phyloP scores from a whole-genome alignment of 2,797 vertebrate species.

The Tauraco hartlaubi region DNA sequence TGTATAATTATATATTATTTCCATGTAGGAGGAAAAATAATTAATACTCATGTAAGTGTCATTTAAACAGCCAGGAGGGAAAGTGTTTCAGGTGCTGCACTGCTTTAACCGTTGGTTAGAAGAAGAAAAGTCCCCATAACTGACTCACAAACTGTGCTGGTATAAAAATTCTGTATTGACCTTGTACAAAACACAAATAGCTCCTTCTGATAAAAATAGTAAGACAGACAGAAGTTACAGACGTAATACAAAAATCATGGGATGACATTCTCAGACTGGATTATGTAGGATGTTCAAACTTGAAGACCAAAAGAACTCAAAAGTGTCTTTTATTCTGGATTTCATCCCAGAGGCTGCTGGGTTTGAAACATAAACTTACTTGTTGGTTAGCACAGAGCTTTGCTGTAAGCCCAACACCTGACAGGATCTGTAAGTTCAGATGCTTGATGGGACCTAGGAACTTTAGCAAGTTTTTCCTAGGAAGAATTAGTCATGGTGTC shows the following conservation, averaged over 20 bases:
- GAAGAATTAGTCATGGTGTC: not conserved
- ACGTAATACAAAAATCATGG: not conserved
- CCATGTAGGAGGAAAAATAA: conserved; percentile 6
- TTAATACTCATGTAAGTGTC: not conserved
- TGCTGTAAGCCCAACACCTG: not conserved
- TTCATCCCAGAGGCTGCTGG: not conserved
- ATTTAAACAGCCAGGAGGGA: not conserved
- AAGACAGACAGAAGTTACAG: not conserved
- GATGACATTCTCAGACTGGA: not conserved
- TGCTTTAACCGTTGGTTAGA: not conserved
- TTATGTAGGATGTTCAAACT: not conserved
- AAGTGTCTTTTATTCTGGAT: not conserved
- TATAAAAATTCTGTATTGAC: not conserved
- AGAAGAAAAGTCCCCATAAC: not conserved
- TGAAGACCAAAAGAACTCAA: not conserved
- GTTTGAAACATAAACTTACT: not conserved
- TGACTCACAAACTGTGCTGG: not conserved
- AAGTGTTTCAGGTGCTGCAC: not conserved
- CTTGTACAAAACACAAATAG: not conserved
- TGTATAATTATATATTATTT: not conserved
- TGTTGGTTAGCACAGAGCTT: not conserved
- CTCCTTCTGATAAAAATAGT: not conserved
- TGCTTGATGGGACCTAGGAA: not conserved
- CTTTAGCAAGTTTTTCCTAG: not conserved
- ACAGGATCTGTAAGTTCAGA: not conserved